phyloP scores from a whole-genome alignment of 1,140 invertebrate species.

The Coptotermes formosanus region DNA sequence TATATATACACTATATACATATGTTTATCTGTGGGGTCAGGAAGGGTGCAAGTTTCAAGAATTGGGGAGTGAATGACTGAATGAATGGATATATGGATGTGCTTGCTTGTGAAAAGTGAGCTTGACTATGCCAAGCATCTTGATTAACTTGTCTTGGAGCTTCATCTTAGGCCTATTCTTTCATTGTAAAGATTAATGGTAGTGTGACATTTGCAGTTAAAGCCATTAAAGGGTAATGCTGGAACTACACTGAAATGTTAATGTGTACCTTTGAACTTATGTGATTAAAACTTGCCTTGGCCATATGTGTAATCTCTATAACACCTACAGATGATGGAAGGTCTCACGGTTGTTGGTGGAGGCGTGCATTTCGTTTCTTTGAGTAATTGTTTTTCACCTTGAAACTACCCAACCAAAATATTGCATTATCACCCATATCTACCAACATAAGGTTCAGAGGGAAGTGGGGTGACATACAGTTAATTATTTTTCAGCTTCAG shows the following conservation, averaged over 20 bases:
- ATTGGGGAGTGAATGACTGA: neutral
- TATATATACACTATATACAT: neutral
- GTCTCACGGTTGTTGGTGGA: too few species aligned
- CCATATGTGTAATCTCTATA: neutral
- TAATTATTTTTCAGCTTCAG: too few species aligned
- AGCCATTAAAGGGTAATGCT: neutral
- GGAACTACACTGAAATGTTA: neutral
- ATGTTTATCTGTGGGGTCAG: neutral
- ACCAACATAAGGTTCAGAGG: too few species aligned
- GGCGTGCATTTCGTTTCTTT: too few species aligned
- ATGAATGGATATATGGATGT: neutral
- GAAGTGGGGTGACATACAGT: too few species aligned
- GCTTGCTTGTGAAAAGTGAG: neutral
- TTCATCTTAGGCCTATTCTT: constrained; percentile 12
- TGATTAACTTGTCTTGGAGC: neutral
- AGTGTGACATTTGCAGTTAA: neutral
- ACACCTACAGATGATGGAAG: too few species aligned
- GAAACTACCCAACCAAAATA: too few species aligned
- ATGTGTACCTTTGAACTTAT: neutral
- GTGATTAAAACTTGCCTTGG: neutral
- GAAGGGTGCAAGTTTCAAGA: neutral
- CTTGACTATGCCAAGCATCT: too few species aligned
- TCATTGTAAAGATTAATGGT: constrained; percentile 13
- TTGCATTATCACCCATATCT: too few species aligned
- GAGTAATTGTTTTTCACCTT: too few species aligned